phyloP scores from a whole-genome alignment of 2,113 vertebrate species.

The Rhombomys opimus region DNA sequence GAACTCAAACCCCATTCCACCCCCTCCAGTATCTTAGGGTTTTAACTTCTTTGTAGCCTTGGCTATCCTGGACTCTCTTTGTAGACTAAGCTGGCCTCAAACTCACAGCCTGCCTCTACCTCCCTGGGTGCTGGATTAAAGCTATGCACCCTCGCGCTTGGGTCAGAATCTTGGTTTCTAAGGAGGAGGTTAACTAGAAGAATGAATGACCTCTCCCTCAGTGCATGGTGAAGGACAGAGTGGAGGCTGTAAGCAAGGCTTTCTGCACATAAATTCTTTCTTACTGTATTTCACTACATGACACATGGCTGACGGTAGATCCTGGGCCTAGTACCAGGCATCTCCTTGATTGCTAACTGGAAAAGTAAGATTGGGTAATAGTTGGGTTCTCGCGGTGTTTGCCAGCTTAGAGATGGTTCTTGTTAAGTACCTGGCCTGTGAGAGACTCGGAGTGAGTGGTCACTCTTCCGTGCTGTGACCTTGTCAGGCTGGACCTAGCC shows the following conservation, averaged over 20 bases:
- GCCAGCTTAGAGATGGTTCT: background rate
- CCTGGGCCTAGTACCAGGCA: background rate
- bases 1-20: no score
- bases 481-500: background rate
- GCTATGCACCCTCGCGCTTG: fast-evolving
- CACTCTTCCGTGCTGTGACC: background rate
- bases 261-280: background rate
- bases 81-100: no score
- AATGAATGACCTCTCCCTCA: background rate
- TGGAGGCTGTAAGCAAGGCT: background rate
- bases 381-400: background rate
- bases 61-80: no score
- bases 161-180: slow-evolving; percentile 2
- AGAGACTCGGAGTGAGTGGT: background rate
- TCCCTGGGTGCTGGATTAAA: no score
- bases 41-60: no score
- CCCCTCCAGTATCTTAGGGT: background rate
- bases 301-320: no score
- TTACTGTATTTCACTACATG: background rate
- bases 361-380: background rate
- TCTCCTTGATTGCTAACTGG: background rate
- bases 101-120: no score
- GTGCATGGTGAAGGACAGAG: background rate
- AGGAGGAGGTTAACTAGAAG: background rate
- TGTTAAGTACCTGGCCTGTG: background rate